phyloP scores from a whole-genome alignment of 2,797 vertebrate genomes.

The Falco biarmicus region DNA sequence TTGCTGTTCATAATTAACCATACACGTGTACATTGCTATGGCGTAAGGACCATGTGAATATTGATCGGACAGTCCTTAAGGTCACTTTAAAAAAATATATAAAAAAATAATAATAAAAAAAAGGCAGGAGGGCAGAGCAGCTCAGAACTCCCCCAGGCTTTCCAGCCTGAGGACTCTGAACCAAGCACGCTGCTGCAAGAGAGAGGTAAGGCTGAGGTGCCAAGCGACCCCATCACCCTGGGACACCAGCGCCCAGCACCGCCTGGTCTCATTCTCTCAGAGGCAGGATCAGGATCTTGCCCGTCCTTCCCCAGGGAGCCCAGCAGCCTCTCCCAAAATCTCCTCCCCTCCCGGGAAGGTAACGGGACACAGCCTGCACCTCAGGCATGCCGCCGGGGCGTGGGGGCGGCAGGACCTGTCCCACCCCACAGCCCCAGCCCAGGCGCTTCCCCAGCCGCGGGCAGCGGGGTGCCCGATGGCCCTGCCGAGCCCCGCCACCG shows the following conservation, averaged over 20 bases:
- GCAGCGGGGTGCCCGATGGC: neutral
- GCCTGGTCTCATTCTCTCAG: neutral
- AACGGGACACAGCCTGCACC: neutral
- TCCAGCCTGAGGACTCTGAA: neutral
- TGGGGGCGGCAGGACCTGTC: neutral
- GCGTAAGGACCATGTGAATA: neutral
- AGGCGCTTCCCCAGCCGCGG: fast-evolving
- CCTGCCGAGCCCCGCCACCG: neutral
- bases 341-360: neutral
- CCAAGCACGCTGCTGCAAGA: neutral
- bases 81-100: neutral
- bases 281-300: neutral
- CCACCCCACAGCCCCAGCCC: neutral
- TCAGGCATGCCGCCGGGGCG: neutral
- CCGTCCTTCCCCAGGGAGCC: neutral
- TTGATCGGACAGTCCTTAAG: neutral
- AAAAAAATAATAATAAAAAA: neutral
- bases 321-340: neutral
- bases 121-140: neutral
- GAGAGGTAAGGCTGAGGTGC: neutral
- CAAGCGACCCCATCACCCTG: neutral
- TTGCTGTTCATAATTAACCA: neutral
- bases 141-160: neutral
- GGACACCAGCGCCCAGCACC: neutral
- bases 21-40: neutral